Conservation (phyloP, 2,797 vertebrate species). For the Hoplostethus atlanticus region DNA sequence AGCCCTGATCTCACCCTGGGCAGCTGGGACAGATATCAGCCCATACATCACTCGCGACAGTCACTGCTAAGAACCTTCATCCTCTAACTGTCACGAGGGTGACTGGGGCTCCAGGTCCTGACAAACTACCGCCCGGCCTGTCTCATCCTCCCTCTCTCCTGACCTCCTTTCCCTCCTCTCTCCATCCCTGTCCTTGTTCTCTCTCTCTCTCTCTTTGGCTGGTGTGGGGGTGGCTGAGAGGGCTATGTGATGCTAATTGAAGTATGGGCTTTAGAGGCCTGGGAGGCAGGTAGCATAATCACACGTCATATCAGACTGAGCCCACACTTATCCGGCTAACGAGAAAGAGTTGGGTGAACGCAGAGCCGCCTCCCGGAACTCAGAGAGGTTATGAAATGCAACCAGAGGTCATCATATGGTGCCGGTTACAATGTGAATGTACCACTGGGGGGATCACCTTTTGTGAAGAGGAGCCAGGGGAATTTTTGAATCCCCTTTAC, state of each 20-base stretch:
- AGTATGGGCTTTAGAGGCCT: slow-evolving; percentile 67
- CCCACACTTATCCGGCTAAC: slow-evolving; percentile 71
- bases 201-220: slow-evolving; percentile 38
- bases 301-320: slow-evolving; percentile 70
- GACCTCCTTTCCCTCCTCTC: slow-evolving; percentile 57
- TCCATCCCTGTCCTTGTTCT: slow-evolving; percentile 25
- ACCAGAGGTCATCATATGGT: slow-evolving; percentile 76
- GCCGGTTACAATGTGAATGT: slow-evolving; percentile 64
- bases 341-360: slow-evolving; percentile 54
- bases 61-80: slow-evolving; percentile 76
- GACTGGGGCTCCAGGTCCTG: slow-evolving; percentile 72
- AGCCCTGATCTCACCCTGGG: slow-evolving; percentile 68
- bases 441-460: slow-evolving; percentile 65
- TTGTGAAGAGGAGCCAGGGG: slow-evolving; percentile 69
- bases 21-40: slow-evolving; percentile 74
- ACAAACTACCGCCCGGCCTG: slow-evolving; percentile 74
- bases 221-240: slow-evolving; percentile 1
- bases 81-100: slow-evolving; percentile 73
- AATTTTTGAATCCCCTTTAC: slow-evolving; percentile 67
- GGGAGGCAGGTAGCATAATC: slow-evolving; percentile 70
- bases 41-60: slow-evolving; percentile 83
- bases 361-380: slow-evolving; percentile 67
- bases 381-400: slow-evolving; percentile 71
- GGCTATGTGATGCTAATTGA: slow-evolving; percentile 75
- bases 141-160: slow-evolving; percentile 56